These are phyloP conservation scores for Corythoichthys haematopterus DNA, from an alignment of 2,113 vertebrate species.

Conservation along the genomic window DNA sequence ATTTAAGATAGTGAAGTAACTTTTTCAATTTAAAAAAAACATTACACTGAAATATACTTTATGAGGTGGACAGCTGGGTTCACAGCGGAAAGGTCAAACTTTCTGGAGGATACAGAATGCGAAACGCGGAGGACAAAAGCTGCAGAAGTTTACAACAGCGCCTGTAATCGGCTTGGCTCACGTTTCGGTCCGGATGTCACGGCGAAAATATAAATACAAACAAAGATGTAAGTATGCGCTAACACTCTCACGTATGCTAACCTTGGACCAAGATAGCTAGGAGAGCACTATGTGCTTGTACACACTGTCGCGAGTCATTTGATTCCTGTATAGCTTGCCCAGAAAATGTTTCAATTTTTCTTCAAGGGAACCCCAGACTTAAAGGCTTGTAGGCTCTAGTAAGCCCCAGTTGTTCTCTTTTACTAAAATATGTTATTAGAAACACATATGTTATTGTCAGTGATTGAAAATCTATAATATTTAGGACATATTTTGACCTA, in stretches of 20 bases:
- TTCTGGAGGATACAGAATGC: slow-evolving; percentile 29
- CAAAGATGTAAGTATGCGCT: slow-evolving; percentile 28
- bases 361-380: too few relatives aligned
- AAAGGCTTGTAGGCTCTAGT: too few relatives aligned
- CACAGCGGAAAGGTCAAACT: slow-evolving; percentile 36
- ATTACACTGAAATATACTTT: slow-evolving; percentile 23
- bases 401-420: too few relatives aligned
- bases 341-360: neutral
- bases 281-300: neutral
- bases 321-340: neutral
- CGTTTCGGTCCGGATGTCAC: slow-evolving; percentile 31
- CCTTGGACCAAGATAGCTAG: slow-evolving; percentile 30
- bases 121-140: slow-evolving; percentile 24
- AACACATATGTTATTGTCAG: too few relatives aligned
- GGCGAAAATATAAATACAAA: slow-evolving; percentile 38
- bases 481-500: too few relatives aligned
- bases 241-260: slow-evolving; percentile 5
- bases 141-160: slow-evolving; percentile 23
- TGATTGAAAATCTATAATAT: too few relatives aligned
- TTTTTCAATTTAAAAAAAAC: neutral
- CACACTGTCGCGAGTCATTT: neutral
- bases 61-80: slow-evolving; percentile 53
- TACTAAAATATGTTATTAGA: too few relatives aligned
- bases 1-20: neutral
- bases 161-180: slow-evolving; percentile 34